Base-by-base conservation (phyloP, 2,113 vertebrate genomes). In the Prinia subflava region DNA sequence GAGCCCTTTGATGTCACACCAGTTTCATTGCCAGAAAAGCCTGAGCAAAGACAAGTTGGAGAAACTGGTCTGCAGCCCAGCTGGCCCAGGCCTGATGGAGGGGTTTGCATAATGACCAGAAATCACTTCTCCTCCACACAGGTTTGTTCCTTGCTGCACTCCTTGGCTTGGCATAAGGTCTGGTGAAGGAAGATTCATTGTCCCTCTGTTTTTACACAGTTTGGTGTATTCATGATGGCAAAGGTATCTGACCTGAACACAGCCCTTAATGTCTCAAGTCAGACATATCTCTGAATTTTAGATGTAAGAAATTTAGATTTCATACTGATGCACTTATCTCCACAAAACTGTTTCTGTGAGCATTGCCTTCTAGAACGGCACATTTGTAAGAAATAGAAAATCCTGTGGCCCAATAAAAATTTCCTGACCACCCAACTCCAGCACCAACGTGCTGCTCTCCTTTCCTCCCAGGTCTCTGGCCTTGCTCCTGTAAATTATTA, bases 281-380 rank as follows among this genome's bases (percentile, higher is more conserved):
- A 4, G 30, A 39, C 30, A 31, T 27, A 62, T 27, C 9, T 83
- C 67, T 60, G 49, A 78, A 68, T 68, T 88, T 73, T 18, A 57
- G 21, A 6, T 21, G 17, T 28, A n/a, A 64, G 42, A 63, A 73
- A 57, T n/a, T 16, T 59, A 33, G 9, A 24, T 80, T 68, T 90
- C 50, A 22, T 77, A 13, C 28, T n/a, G 44, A 52, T 0, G 0
- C 22, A 60, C 5, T n/a, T 37, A 16, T 20, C 41, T 15, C 7
- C 13, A 31, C 41, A 79, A 8, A 55, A 16, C 35, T 4, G 3
- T 41, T 67, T 65, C 42, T 65, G 31, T 73, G 49, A 56, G 15
- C 1, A 1, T 39, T 1, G 1, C 9, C 15, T 73, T 84, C 67
- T 69, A 62, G 37, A 57, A 57, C 0, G 9, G 23, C 9, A 55